Evolutionary conservation across 1,140 invertebrate species (phyloP).

Genomic region (Condylostylus longicornis): DNA sequence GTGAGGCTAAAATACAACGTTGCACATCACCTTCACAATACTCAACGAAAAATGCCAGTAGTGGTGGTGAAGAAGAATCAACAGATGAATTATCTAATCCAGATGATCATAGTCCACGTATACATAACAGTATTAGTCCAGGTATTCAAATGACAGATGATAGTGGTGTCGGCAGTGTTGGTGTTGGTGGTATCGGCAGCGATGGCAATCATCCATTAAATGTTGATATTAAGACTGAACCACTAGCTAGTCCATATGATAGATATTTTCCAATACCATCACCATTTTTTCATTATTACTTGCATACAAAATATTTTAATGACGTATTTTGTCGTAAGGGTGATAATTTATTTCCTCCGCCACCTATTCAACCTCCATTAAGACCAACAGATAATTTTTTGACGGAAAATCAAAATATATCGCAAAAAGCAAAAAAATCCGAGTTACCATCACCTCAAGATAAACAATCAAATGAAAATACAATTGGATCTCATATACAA

Average conservation of each 20-base stretch:
- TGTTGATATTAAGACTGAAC: constrained; percentile 35
- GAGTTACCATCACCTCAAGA: background rate
- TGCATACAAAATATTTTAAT: constrained; percentile 57
- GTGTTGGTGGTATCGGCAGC: constrained; percentile 9
- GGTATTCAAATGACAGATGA: constrained; percentile 11
- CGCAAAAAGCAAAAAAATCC: background rate
- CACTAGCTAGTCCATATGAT: constrained; percentile 37
- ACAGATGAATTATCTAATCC: constrained; percentile 21
- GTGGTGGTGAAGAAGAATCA: constrained; percentile 21
- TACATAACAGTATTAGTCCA: constrained; percentile 28
- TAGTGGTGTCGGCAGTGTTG: constrained; percentile 8
- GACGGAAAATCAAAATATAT: constrained; percentile 7
- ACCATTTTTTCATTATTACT: constrained; percentile 51
- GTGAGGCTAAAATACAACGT: constrained; percentile 8
- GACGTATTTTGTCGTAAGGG: constrained; percentile 47
- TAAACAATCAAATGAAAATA: too few species aligned
- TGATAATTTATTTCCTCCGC: constrained; percentile 52
- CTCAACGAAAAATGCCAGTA: background rate
- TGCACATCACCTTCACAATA: constrained; percentile 7
- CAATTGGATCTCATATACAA: too few species aligned
- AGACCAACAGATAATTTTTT: constrained; percentile 20
- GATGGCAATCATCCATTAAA: constrained; percentile 32
- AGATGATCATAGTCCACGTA: constrained; percentile 22
- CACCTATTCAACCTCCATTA: constrained; percentile 25
- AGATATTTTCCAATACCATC: constrained; percentile 45